Percentiles rank a stretch among this genome's conserved stretches.
Evolutionary conservation across 2,113 vertebrate genomes (phyloP).

Genomic region (Symphodus melops): DNA sequence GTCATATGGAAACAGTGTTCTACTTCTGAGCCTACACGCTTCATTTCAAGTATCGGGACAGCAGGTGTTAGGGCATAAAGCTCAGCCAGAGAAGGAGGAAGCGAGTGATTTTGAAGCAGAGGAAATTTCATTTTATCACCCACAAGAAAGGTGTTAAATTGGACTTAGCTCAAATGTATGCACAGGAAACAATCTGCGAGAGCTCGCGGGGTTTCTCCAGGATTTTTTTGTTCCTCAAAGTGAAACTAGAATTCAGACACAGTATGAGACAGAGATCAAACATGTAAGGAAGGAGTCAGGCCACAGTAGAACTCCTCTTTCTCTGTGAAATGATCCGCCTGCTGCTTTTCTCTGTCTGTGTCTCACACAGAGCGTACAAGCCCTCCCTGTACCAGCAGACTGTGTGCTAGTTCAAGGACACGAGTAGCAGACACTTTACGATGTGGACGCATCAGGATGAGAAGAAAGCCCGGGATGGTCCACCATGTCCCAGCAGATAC

Average conservation of each 20-base stretch:
- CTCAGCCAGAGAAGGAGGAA: neutral
- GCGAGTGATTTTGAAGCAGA: neutral
- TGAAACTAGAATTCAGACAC: constrained; percentile 1
- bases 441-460: neutral
- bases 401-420: neutral
- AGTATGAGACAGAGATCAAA: neutral
- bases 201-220: neutral
- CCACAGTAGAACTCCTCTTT: neutral
- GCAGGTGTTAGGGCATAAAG: neutral
- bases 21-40: constrained; percentile 11
- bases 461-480: too few species aligned
- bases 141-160: neutral
- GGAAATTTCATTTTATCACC: neutral
- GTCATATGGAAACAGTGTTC: constrained; percentile 12
- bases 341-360: neutral
- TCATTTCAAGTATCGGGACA: constrained; percentile 8
- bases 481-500: too few species aligned
- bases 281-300: constrained; percentile 5
- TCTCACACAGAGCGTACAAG: constrained; percentile 3
- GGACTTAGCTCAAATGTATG: neutral
- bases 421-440: neutral
- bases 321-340: neutral
- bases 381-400: neutral
- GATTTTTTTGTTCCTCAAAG: neutral
- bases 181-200: neutral